Base-by-base conservation (phyloP, 92 coral and sea anemone genomes). In the Parazoanthus swiftii region DNA sequence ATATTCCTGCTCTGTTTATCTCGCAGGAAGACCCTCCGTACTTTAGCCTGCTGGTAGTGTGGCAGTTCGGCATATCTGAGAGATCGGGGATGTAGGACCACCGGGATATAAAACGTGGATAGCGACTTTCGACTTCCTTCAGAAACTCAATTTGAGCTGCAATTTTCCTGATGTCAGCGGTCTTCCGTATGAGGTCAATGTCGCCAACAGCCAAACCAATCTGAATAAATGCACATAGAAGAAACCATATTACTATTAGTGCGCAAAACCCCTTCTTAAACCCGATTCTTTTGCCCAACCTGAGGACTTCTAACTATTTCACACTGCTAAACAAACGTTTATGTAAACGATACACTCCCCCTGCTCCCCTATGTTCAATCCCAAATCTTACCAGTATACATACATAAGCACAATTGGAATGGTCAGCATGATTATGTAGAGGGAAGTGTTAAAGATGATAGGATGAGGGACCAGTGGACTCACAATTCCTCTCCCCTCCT, bases 201-300 rank as follows among this genome's bases (percentile, higher is more conserved):
- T 93, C 95, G 14, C 95, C 95, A 38, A 93, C 95, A 15, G 95
- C 95, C 58, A 93, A 88, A 89, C 95, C 95, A 87, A 93, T 92
- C 95, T 93, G 20, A 25, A 63, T 5, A 29, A 20, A 6, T 26
- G 5, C 10, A 75, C 59, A 36, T 36, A 5, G 3, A 75, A 39
- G 42, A 6, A n/a, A n/a, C 14, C 20, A 75, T 15, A 21, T 29
- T 8, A 74, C 44, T 14, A 26, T 23, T 63, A 21, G 70, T 18
- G 25, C 1, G n/a, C n/a, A 63, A 63, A 18, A 23, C 5, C 70
- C 21, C 14, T 54, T 54, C 59, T 54, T 11, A 13, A 54, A 0
- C 59, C 4, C 59, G 9, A 54, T 54, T 54, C 1, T 54, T 54
- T 54, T 13, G 59, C 18, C 11, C 18, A 54, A 11, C 20, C 1